Percentiles rank a stretch among this genome's conserved stretches.
Conservation (phyloP, 2,113 vertebrate species). For the Osmerus mordax region DNA sequence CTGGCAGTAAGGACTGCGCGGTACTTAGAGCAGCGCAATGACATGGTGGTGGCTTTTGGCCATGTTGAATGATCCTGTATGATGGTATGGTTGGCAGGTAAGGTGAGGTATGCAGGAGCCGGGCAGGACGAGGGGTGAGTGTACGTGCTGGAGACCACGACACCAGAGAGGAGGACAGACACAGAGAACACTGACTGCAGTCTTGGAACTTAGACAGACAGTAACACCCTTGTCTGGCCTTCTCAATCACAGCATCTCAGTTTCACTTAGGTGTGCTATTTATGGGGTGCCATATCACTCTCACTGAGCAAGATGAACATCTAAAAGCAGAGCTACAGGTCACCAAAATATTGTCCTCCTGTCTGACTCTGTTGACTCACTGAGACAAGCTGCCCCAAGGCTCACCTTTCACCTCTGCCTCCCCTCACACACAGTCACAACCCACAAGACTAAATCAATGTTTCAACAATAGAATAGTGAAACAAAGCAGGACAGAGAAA, state of each 20-base stretch:
- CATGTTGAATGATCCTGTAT: too few relatives aligned
- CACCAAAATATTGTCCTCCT: conserved; percentile 13
- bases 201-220: conserved; percentile 15
- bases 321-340: conserved; percentile 6
- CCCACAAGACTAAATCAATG: neutral
- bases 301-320: conserved; percentile 19
- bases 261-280: conserved; percentile 14
- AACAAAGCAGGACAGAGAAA: conserved; percentile 16
- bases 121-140: conserved; percentile 4
- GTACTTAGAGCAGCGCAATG: too few relatives aligned
- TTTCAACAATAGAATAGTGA: conserved; percentile 9
- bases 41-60: too few relatives aligned
- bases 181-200: conserved; percentile 1
- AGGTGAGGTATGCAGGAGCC: conserved; percentile 44
- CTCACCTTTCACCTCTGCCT: conserved; percentile 2
- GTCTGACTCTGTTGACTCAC: conserved; percentile 1
- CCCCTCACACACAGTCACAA: conserved; percentile 11
- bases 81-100: neutral
- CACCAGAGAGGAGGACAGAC: conserved; percentile 14
- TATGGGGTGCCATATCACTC: conserved; percentile 12
- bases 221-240: conserved; percentile 15
- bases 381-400: neutral
- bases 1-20: too few relatives aligned
- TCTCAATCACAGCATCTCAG: conserved; percentile 20
- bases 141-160: conserved; percentile 37